These are phyloP conservation scores for Biston betularia DNA, from an alignment of 2,888 invertebrate genomes.

Conservation along the genomic window DNA sequence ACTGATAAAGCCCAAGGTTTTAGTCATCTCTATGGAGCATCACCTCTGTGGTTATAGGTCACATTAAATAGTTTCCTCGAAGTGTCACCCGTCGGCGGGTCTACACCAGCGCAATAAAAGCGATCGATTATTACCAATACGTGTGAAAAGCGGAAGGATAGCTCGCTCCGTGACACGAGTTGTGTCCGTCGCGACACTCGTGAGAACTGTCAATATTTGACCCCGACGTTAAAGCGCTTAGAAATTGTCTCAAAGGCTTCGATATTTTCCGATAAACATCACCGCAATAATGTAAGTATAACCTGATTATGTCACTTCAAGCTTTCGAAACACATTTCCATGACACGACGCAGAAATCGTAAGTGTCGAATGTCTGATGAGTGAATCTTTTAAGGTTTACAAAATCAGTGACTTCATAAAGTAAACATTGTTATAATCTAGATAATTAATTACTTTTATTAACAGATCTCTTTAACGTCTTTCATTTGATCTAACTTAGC, in stretches of 20 bases:
- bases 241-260: slow-evolving; percentile 84
- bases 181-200: slow-evolving; percentile 74
- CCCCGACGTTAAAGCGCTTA: slow-evolving; percentile 71
- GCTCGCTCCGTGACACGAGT: slow-evolving; percentile 65
- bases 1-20: too few species aligned
- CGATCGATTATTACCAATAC: slow-evolving; percentile 85
- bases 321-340: not conserved
- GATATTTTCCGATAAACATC: slow-evolving; percentile 82
- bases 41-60: slow-evolving; percentile 44
- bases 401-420: too few species aligned
- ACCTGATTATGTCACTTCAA: not conserved
- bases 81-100: slow-evolving; percentile 74
- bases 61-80: slow-evolving; percentile 77
- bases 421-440: too few species aligned
- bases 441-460: too few species aligned
- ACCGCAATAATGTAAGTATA: slow-evolving; percentile 54
- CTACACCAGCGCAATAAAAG: slow-evolving; percentile 81
- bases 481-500: too few species aligned
- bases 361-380: slow-evolving; percentile 14
- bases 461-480: too few species aligned
- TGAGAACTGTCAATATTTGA: slow-evolving; percentile 85
- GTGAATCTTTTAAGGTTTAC: too few species aligned
- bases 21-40: too few species aligned
- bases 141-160: slow-evolving; percentile 85
- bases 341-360: not conserved